Base-by-base conservation (phyloP, 2,113 vertebrate genomes). In the Drymodes brunneopygia region DNA sequence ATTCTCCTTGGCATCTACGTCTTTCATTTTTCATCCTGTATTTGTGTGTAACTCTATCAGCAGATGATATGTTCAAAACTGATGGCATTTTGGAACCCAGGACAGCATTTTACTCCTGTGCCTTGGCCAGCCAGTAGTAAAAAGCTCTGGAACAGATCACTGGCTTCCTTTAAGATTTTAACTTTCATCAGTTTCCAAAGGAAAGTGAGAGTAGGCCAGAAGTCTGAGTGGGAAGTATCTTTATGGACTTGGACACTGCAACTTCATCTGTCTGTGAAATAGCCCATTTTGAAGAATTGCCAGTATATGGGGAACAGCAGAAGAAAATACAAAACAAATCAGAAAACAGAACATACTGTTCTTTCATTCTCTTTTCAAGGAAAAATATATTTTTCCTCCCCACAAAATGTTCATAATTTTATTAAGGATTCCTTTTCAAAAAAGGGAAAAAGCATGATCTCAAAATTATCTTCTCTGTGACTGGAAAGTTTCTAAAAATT, bases 181-280 rank as follows among this genome's bases (percentile, higher is more conserved):
- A 16, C 40, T 91, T 84, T 91, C 53, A 81, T 64, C 60, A 51
- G 27, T 91, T 94, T 96, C 73, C 81, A 79, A 87, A 67, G 21
- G 57, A 53, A 88, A 73, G 47, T 45, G 31, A 91, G 45, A 81
- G 12, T 35, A 60, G 48, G n/a, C 44, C 65, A 87, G 57, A 84
- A 75, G 36, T 81, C 35, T 91, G 65, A 94, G 53, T 65, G 31
- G 44, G 33, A 65, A 83, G 20, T 74, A 60, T 74, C 80, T 78
- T 67, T 82, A 86, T 61, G 36, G 47, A 78, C n/a, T 89, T 84
- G 36, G 69, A 86, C 56, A 17, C 23, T 45, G 51, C 42, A 44
- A 83, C 58, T 93, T 83, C 64, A 88, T 81, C 71, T 83, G 33
- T 69, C 79, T 50, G 56, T 86, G 57, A n/a, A 94, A 85, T 15